Evolutionary conservation across 2,888 invertebrate genomes (phyloP).

Genomic region (Drosophila rubida): DNA sequence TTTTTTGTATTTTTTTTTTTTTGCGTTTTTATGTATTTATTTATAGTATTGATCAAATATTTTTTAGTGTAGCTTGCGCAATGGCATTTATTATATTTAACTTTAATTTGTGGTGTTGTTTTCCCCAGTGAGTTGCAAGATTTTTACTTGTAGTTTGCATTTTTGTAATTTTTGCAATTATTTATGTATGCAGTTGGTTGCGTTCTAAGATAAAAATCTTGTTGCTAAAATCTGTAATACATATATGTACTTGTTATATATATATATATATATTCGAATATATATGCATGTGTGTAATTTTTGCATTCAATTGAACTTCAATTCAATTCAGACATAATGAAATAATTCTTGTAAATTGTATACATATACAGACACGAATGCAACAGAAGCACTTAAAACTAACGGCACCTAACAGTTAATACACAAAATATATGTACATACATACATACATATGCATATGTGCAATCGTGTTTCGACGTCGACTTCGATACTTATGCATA

Average conservation of each 20-base stretch:
- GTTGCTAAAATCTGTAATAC: conserved; percentile 62
- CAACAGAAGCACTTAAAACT: conserved; percentile 75
- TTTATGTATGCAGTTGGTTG: conserved; percentile 42
- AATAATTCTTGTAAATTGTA: conserved; percentile 49
- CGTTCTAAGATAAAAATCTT: conserved; percentile 71
- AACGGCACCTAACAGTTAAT: conserved; percentile 67
- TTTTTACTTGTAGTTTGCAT: conserved; percentile 43
- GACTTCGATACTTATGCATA: conserved; percentile 26
- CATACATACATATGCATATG: conserved; percentile 38
- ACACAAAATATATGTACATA: conserved; percentile 68
- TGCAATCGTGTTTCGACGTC: not conserved
- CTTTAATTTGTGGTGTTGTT: conserved; percentile 82
- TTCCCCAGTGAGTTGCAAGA: conserved; percentile 81
- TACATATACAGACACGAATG: conserved; percentile 36
- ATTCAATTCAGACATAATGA: conserved; percentile 50
- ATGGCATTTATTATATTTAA: conserved; percentile 56
- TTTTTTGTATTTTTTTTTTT: conserved; percentile 20
- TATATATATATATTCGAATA: conserved; percentile 36
- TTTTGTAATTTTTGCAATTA: conserved; percentile 37
- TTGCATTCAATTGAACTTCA: conserved; percentile 23
- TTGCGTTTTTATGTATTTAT: conserved; percentile 35
- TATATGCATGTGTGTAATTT: conserved; percentile 28
- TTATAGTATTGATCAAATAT: conserved; percentile 60
- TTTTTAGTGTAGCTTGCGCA: conserved; percentile 55
- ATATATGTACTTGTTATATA: conserved; percentile 31